These are phyloP conservation scores for Semibalanus balanoides DNA, from an alignment of 1,140 invertebrate genomes.

Conservation along the genomic window DNA sequence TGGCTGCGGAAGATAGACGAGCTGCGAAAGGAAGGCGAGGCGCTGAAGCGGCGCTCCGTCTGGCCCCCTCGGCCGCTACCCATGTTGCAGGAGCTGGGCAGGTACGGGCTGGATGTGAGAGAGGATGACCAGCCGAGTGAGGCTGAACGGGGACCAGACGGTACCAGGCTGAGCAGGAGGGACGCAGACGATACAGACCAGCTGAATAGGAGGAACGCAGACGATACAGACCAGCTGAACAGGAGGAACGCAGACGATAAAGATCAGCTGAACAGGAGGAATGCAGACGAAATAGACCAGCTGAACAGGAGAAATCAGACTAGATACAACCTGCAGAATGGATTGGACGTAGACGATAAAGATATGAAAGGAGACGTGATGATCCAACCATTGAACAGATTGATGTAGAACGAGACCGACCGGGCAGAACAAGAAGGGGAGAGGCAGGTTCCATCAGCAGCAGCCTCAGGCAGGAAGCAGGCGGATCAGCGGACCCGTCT, in stretches of 20 bases:
- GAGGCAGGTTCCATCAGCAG: too few species aligned
- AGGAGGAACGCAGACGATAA: background rate
- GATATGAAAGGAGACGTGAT: too few species aligned
- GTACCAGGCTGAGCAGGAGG: background rate
- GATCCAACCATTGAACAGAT: too few species aligned
- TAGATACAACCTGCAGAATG: too few species aligned
- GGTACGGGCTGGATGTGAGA: slow-evolving; percentile 15
- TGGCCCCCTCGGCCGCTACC: slow-evolving; percentile 43
- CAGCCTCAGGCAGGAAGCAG: too few species aligned
- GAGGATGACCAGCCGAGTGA: background rate
- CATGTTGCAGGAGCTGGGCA: slow-evolving; percentile 20
- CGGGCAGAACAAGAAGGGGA: too few species aligned
- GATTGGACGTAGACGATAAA: too few species aligned
- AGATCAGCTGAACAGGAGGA: background rate
- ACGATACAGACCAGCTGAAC: background rate
- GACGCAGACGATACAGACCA: too few species aligned
- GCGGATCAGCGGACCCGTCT: too few species aligned
- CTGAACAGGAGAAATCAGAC: background rate
- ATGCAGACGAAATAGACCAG: background rate
- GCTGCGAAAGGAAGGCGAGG: slow-evolving; percentile 36
- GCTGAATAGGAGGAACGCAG: background rate
- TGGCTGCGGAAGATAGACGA: slow-evolving; percentile 30
- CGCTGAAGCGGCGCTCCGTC: slow-evolving; percentile 33
- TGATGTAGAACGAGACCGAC: too few species aligned
- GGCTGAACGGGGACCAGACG: background rate